Conservation (phyloP, 1,140 invertebrate genomes). For the Meloidogyne chitwoodi region DNA sequence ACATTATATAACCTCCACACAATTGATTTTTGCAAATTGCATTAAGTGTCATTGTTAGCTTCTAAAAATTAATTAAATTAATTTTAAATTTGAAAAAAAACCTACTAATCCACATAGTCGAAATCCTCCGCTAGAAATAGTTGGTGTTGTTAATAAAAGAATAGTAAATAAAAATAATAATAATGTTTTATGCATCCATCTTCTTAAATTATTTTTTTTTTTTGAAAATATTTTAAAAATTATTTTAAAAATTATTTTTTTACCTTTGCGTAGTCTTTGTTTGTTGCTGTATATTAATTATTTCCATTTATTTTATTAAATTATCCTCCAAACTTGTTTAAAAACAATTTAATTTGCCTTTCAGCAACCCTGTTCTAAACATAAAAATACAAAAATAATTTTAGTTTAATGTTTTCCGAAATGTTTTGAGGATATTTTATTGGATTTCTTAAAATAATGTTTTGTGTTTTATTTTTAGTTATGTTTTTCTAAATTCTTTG, state of each 20-base stretch:
- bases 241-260: background rate
- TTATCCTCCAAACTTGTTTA: background rate
- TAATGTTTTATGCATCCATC: background rate
- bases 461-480: too few species aligned
- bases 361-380: too few species aligned
- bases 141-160: background rate
- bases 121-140: background rate
- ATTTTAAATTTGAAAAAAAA: background rate
- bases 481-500: too few species aligned
- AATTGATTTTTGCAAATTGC: slow-evolving; percentile 20
- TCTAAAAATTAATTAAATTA: background rate
- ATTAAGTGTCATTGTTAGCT: slow-evolving; percentile 22
- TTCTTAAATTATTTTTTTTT: background rate
- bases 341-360: background rate
- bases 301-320: background rate
- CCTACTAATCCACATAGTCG: slow-evolving; percentile 8
- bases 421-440: too few species aligned
- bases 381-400: too few species aligned
- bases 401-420: too few species aligned
- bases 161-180: background rate
- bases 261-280: background rate
- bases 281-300: background rate
- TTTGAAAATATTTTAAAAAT: too few species aligned
- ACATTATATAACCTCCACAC: slow-evolving; percentile 15
- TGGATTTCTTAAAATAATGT: too few species aligned